Conservation (phyloP, 2,888 invertebrate species). For the Bembecia ichneumoniformis region DNA sequence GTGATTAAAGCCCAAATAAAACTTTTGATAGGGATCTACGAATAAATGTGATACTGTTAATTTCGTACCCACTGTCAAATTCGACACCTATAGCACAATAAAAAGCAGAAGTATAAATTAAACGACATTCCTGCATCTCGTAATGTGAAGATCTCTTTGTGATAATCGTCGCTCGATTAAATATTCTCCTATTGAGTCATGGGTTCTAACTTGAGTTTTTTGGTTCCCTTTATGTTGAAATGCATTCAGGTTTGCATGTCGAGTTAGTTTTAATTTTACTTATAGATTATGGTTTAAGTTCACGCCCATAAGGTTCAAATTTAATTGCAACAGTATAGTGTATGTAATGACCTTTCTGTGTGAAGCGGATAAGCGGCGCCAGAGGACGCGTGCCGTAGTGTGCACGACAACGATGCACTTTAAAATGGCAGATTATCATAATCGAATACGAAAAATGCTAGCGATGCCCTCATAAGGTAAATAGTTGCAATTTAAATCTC, state of each 20-base stretch:
- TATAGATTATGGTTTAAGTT: background rate
- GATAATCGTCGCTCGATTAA: conserved; percentile 14
- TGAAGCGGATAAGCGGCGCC: conserved; percentile 32
- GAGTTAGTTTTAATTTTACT: conserved; percentile 10
- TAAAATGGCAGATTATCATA: conserved; percentile 67
- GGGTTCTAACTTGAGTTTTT: conserved; percentile 24
- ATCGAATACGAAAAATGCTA: conserved; percentile 59
- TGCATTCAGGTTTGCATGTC: conserved; percentile 20
- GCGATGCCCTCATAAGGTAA: conserved; percentile 47
- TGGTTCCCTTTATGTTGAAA: conserved; percentile 25
- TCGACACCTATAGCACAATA: conserved; percentile 26
- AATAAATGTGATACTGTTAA: conserved; percentile 28
- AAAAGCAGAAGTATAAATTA: conserved; percentile 26
- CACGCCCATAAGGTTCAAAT: conserved; percentile 4
- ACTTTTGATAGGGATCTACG: conserved; percentile 37
- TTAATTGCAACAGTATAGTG: conserved; percentile 2
- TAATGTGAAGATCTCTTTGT: conserved; percentile 28
- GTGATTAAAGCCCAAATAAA: conserved; percentile 53
- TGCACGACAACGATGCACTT: conserved; percentile 43
- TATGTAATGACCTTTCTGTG: conserved; percentile 13
- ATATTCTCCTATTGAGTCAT: conserved; percentile 29
- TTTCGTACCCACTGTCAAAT: conserved; percentile 26
- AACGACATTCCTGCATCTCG: conserved; percentile 32
- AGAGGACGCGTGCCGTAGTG: conserved; percentile 39
- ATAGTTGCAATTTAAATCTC: conserved; percentile 15